phyloP scores from a whole-genome alignment of 1,140 invertebrate genomes.

The Nasonia giraulti region DNA sequence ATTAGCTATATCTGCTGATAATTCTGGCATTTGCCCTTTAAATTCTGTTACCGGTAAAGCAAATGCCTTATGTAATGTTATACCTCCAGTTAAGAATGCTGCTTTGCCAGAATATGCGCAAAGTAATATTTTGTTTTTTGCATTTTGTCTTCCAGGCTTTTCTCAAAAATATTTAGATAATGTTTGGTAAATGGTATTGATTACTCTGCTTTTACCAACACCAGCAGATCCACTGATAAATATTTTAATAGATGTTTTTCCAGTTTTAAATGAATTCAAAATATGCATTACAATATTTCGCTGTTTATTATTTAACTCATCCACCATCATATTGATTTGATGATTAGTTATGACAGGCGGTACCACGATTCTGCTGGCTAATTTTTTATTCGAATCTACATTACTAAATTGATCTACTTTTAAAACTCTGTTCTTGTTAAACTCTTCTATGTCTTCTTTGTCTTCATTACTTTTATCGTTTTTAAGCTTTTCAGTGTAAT shows the following conservation, averaged over 20 bases:
- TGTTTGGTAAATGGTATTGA: not conserved
- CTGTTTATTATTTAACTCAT: constrained; percentile 16
- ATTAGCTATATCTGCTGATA: constrained; percentile 53
- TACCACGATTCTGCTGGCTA: no score
- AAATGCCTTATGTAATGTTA: constrained; percentile 65
- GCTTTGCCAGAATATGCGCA: constrained; percentile 4
- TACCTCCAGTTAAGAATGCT: constrained; percentile 61
- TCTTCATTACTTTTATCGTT: not conserved
- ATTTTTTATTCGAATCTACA: constrained; percentile 3
- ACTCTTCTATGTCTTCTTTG: not conserved
- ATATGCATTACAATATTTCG: constrained; percentile 50
- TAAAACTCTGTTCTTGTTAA: not conserved
- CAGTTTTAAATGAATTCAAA: constrained; percentile 55
- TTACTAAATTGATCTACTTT: not conserved
- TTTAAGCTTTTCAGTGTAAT: not conserved
- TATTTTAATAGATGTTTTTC: constrained; percentile 43
- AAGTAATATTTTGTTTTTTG: constrained; percentile 54
- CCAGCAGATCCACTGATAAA: constrained; percentile 58
- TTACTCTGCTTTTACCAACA: constrained; percentile 53
- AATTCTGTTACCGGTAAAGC: constrained; percentile 58
- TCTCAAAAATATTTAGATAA: constrained; percentile 11
- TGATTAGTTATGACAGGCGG: no score
- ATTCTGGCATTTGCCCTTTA: constrained; percentile 33
- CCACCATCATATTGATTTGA: not conserved
- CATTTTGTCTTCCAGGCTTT: constrained; percentile 36